Base-by-base conservation (phyloP, 2,797 vertebrate species). In the Nothura maculosa region DNA sequence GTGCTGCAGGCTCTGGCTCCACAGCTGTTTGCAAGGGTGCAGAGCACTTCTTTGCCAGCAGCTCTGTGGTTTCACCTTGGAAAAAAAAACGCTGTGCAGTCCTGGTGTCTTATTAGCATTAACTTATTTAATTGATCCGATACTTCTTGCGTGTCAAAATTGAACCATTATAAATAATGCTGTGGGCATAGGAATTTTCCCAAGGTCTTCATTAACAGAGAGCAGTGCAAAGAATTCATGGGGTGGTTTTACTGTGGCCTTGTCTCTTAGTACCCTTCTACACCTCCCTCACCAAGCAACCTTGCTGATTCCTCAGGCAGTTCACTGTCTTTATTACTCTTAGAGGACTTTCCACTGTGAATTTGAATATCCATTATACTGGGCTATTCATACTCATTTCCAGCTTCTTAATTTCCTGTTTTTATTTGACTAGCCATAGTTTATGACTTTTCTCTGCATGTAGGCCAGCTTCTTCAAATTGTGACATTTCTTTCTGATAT, bases 181-280 rank as follows among this genome's bases (percentile, higher is more conserved):
- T 1, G 3, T 55, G 72, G 10, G 3, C 45, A 12, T 28, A 28
- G 6, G 58, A 52, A 36, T 54, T 40, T 47, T 69, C 66, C 25
- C 24, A 21, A 7, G 10, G 6, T 30, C 32, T 79, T 73, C 32
- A 47, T 34, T 62, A 57, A 61, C 57, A 63, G 5, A 85, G 30
- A 43, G 14, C 38, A 61, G 28, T 9, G 9, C 13, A 34, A 54
- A 17, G 77, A 81, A 74, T 55, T 54, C 24, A 12, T 55, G 6
- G 21, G 11, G 27, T 63, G 12, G 3, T 78, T 83, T 60, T 87
- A 9, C 24, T 54, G 52, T 15, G 5, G 27, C 27, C 52, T 25
- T 45, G 1, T 12, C 18, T n/a, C 16, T 0, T 1, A 9, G 30
- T 69, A 19, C 25, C 58, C 62, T 57, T 1, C n/a, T 61, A n/a